Conservation (phyloP, 2,113 vertebrate genomes). For the Saimiri boliviensis region DNA sequence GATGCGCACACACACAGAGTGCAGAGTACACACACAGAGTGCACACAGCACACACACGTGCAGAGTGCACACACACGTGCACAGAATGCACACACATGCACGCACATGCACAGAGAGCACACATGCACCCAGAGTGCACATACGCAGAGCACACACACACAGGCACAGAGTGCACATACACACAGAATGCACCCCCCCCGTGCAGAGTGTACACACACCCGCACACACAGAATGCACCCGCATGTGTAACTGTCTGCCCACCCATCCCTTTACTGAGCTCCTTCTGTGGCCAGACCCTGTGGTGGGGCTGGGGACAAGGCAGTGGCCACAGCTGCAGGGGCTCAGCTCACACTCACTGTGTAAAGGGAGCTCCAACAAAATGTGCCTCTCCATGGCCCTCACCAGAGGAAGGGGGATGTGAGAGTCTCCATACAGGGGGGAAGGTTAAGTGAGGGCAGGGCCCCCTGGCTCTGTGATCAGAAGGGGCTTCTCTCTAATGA, state of each 20-base stretch:
- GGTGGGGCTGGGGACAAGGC: neutral
- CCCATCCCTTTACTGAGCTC: neutral
- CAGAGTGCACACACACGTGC: too few species aligned
- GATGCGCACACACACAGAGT: too few species aligned
- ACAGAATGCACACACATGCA: too few species aligned
- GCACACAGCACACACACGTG: too few species aligned
- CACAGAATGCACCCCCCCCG: too few species aligned
- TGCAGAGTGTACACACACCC: too few species aligned
- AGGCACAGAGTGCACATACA: too few species aligned
- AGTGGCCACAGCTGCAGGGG: neutral
- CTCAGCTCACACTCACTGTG: neutral
- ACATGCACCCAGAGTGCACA: accelerated
- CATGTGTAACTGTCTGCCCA: neutral
- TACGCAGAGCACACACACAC: too few species aligned
- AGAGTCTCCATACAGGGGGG: accelerated
- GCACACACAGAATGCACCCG: accelerated
- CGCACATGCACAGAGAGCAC: too few species aligned
- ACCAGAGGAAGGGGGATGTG: neutral
- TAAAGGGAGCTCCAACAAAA: accelerated
- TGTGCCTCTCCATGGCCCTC: neutral
- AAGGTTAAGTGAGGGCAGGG: neutral
- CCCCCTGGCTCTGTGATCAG: accelerated
- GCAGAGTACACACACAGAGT: too few species aligned
- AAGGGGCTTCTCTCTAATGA: neutral
- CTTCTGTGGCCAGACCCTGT: neutral